Evolutionary conservation across 2,797 vertebrate genomes (phyloP), one percentile per base, ranked within the genome.

Genomic region (Danio albolineatus): DNA sequence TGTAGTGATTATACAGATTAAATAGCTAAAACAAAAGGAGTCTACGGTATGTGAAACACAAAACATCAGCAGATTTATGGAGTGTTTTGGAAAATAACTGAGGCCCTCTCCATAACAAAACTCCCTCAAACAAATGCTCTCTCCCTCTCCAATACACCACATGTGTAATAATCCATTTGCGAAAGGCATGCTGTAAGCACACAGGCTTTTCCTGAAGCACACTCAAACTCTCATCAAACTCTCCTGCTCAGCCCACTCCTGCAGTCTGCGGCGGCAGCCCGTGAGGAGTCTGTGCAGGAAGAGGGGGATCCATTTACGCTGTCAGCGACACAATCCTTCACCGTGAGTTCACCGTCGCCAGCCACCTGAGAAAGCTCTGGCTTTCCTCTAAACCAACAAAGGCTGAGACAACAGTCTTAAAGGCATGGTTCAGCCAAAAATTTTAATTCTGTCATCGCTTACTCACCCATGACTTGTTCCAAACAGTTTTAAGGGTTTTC

Each of bases 221-320:
- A 49, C 44, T 73, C 65, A 79, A 48, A 60, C 44, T 61, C 43
- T n/a, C 60, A 81, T 74, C 78, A 82, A 73, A 77, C 48, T 56
- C 80, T 67, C 70, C 49, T 53, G 71, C 67, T 80, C 60, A 91
- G 88, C 86, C 86, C 88, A 86, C 82, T 84, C 60, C 56, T 43
- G 66, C 54, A 72, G 65, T 79, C 76, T 80, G 73, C 83, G 87
- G 86, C 89, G 85, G 91, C 89, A 85, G 91, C 89, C 85, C 91
- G 84, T 86, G 89, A 87, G 73, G 17, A 69, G 83, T 48, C 88
- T 89, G 82, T 81, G 85, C 91, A 94, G 93, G 91, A 94, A 93
- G 89, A 90, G 87, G 84, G 85, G 91, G 91, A 91, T 94, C 92
- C 82, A 91, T 92, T 94, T 94, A 94, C 92, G 91, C 90, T 85